Percentiles rank a stretch among this genome's conserved stretches.
phyloP scores from a whole-genome alignment of 2,113 vertebrate genomes.

The Lagopus leucura region DNA sequence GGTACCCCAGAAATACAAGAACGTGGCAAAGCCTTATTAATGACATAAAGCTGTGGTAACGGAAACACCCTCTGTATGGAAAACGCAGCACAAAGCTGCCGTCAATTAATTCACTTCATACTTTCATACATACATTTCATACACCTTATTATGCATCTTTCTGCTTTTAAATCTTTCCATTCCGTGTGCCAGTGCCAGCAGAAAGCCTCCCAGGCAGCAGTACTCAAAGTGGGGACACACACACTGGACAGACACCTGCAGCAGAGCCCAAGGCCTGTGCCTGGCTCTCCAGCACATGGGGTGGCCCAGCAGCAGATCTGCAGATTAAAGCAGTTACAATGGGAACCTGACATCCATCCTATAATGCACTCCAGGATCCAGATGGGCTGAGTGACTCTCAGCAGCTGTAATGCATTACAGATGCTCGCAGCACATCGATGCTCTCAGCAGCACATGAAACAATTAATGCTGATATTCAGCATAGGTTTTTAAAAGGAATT shows the following conservation, averaged over 20 bases:
- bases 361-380: rapidly evolving
- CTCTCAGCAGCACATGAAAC: rapidly evolving
- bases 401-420: rapidly evolving
- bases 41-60: neutral
- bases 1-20: neutral
- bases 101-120: neutral
- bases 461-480: rapidly evolving
- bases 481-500: neutral
- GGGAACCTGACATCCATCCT: neutral
- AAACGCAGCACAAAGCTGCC: neutral
- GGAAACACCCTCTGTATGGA: neutral
- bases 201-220: neutral
- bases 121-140: neutral
- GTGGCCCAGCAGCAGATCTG: rapidly evolving
- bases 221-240: rapidly evolving
- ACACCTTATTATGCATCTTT: neutral
- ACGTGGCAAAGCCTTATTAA: neutral
- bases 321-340: rapidly evolving
- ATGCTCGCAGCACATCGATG: rapidly evolving
- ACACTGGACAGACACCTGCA: rapidly evolving
- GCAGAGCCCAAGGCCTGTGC: rapidly evolving
- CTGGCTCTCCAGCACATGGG: rapidly evolving
- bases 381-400: rapidly evolving
- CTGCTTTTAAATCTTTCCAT: neutral
- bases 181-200: neutral